Base-by-base conservation (phyloP, 2,888 invertebrate genomes). In the Mesoligia furuncula region DNA sequence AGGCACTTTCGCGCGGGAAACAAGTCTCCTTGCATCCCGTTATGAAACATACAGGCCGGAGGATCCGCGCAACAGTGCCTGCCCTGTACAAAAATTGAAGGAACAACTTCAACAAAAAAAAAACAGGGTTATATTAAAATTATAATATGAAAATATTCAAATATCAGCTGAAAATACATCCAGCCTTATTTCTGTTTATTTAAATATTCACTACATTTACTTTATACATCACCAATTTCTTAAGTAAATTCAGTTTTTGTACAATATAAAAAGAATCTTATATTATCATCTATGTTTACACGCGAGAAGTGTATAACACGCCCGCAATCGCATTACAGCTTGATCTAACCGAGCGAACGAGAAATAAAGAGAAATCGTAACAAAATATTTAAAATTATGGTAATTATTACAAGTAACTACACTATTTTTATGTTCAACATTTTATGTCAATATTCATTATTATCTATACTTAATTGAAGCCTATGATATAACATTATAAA, bases 241-340 rank as follows among this genome's bases (percentile, higher is more conserved):
- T 96, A 96, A 96, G 96, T 96, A 96, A 96, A 96, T 96, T 96
- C 96, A 96, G 96, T 96, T 96, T 96, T 96, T 96, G 96, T 96
- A 96, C 96, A 96, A 96, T 96, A 96, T 96, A 96, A 96, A 96
- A 96, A 96, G 95, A 96, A 96, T 95, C 96, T 96, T 96, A 96
- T 93, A 95, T 94, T 94, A 95, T 90, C 87, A 91, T 93, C 93
- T 96, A 96, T 94, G 94, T 95, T 94, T 93, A 95, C 93, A 93
- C 92, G 94, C 93, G 93, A 92, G 92, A 89, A 89, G 94, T 94
- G 95, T 94, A 94, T 92, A 94, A 95, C 95, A 94, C 95, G 93
- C 92, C 91, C 94, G 93, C 95, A 87, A 89, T 92, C 86, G 89
- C 89, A 92, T 92, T 91, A 91, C 91, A 93, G 92, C 94, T 95